Evolutionary conservation across 2,888 invertebrate species (phyloP), one percentile per base, ranked within the genome.

Genomic region (Drosophila aldrichi): DNA sequence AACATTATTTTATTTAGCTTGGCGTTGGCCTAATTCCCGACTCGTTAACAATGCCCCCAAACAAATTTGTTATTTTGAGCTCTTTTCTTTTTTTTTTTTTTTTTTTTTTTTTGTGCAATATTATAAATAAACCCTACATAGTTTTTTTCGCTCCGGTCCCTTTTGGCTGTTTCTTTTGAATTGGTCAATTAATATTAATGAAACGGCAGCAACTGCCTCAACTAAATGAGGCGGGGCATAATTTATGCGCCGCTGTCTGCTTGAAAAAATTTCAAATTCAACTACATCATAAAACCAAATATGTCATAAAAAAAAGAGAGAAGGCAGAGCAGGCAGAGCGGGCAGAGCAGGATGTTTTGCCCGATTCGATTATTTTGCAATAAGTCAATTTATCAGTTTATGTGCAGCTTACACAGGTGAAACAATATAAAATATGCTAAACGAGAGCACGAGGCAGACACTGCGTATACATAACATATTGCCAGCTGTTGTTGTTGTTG

Each of bases 141-240:
- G 66, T 80, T 77, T 74, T 64, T n/a, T 29, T 16, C 20, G n/a
- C 55, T 63, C 51, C 59, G 64, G 36, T 58, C 44, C 49, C 52
- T 70, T 68, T 70, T 67, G 56, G 58, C 74, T 56, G 81, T 79
- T 79, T 70, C 74, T 54, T 79, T 79, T 89, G 71, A 78, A 79
- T 83, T 81, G 89, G 67, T 81, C 87, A 88, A 87, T 88, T 90
- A 88, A 88, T 90, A 88, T 90, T 88, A 88, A 88, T 88, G 87
- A 88, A 87, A 79, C 65, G 73, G 44, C 66, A 46, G 14, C 54
- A 61, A 22, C 12, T 20, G 10, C 36, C 20, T 22, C 48, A 58
- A 32, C 32, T 32, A 32, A 72, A 29, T 8, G 29, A 65, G 34
- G 46, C 51, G 48, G 40, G 29, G 54, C 52, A 57, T 57, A 59